Conservation (phyloP, 2,113 vertebrate species). For the Psilopsiagon aymara region DNA sequence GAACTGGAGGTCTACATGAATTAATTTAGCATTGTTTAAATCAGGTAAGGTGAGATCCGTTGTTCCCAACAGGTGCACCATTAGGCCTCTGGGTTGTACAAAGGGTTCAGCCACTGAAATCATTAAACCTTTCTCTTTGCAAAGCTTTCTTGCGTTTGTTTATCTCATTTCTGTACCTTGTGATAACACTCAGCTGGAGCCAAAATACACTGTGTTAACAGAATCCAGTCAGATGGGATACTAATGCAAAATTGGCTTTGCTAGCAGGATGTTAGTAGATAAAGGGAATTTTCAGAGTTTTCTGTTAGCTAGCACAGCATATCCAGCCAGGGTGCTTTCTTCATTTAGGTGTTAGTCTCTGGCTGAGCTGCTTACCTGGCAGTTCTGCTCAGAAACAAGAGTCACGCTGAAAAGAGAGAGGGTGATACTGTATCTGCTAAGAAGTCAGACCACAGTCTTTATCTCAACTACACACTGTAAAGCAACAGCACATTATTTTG, state of each 20-base stretch:
- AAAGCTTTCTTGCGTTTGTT: background rate
- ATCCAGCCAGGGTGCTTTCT: background rate
- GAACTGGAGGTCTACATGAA: background rate
- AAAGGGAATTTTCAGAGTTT: conserved; percentile 22
- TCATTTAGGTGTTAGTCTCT: background rate
- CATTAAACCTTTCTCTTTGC: conserved; percentile 4
- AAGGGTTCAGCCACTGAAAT: background rate
- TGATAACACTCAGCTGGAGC: conserved; percentile 6
- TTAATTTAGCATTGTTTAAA: background rate
- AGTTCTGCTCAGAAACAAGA: background rate
- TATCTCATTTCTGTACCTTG: background rate
- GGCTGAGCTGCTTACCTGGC: conserved; percentile 47
- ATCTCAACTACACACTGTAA: background rate
- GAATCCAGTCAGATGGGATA: background rate
- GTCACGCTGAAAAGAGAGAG: background rate
- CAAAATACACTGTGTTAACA: background rate
- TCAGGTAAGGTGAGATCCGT: background rate
- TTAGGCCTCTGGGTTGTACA: background rate
- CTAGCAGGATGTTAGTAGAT: conserved; percentile 23
- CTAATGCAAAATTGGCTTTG: background rate
- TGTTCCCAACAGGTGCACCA: background rate
- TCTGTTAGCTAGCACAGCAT: background rate
- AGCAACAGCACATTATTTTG: background rate
- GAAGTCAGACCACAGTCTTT: background rate
- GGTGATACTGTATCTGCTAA: background rate